Percentiles rank a stretch among this genome's conserved stretches.
Conservation (phyloP, 2,113 vertebrate genomes). For the Lagopus leucura region DNA sequence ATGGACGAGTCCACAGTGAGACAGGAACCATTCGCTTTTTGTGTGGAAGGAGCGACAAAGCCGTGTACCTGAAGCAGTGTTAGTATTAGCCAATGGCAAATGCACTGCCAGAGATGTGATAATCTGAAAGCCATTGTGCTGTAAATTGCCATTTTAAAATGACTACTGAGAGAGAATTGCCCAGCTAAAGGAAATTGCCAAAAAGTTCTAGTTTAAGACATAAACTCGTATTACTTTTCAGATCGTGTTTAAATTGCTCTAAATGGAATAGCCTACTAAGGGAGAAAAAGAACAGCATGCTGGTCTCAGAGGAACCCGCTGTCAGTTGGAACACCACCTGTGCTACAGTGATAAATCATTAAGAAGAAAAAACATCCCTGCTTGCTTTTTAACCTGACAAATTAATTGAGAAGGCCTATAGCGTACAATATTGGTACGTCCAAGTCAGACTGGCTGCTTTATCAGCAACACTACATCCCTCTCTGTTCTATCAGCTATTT, state of each 20-base stretch:
- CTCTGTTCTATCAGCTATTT: neutral
- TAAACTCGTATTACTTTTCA: neutral
- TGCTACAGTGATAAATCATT: neutral
- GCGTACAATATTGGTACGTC: neutral
- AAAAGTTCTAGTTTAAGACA: neutral
- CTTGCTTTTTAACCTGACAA: neutral
- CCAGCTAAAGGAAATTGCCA: neutral
- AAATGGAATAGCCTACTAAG: neutral
- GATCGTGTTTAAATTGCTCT: neutral
- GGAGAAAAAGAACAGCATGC: neutral
- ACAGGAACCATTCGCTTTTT: neutral
- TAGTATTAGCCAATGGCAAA: neutral
- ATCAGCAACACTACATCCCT: neutral
- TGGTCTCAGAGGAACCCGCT: neutral
- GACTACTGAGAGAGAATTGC: neutral
- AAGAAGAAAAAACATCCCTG: neutral
- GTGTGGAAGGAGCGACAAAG: neutral
- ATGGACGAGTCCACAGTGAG: neutral
- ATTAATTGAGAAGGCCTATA: neutral
- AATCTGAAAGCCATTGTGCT: neutral
- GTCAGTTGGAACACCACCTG: neutral
- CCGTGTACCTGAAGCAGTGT: accelerated
- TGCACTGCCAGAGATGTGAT: neutral
- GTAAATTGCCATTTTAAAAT: neutral
- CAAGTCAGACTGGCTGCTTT: neutral